phyloP scores from a whole-genome alignment of 2,113 vertebrate species.

The Ageneiosus marmoratus region DNA sequence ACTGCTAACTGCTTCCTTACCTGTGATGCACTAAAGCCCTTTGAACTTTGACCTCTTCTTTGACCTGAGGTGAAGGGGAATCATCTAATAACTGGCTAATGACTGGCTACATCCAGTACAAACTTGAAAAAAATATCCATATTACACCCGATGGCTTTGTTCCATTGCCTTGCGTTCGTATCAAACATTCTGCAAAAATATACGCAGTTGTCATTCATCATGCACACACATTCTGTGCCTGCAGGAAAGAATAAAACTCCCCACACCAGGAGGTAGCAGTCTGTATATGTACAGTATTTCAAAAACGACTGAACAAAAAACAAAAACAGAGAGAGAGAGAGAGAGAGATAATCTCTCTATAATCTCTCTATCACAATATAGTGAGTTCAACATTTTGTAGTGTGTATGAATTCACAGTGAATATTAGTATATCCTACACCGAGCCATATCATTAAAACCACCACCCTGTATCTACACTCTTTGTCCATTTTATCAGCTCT shows the following conservation, averaged over 20 bases:
- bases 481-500: too few species aligned
- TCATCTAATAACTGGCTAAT: constrained; percentile 33
- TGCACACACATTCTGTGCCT: not conserved
- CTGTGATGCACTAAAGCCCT: not conserved
- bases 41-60: constrained; percentile 11
- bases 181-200: not conserved
- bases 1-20: not conserved
- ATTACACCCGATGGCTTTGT: not conserved
- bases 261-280: constrained; percentile 6
- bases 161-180: not conserved
- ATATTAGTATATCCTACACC: too few species aligned
- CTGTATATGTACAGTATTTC: not conserved
- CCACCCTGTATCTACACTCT: too few species aligned
- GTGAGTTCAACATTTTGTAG: too few species aligned
- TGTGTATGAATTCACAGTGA: too few species aligned
- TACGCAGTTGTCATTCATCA: not conserved
- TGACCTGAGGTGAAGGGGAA: constrained; percentile 4
- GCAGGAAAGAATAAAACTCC: not conserved
- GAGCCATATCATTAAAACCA: too few species aligned
- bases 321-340: too few species aligned
- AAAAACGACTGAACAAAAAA: too few species aligned
- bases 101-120: not conserved
- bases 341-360: too few species aligned
- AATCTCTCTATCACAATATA: too few species aligned
- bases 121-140: not conserved